Evolutionary conservation across 2,888 invertebrate species (phyloP).

Genomic region (Phania funesta): DNA sequence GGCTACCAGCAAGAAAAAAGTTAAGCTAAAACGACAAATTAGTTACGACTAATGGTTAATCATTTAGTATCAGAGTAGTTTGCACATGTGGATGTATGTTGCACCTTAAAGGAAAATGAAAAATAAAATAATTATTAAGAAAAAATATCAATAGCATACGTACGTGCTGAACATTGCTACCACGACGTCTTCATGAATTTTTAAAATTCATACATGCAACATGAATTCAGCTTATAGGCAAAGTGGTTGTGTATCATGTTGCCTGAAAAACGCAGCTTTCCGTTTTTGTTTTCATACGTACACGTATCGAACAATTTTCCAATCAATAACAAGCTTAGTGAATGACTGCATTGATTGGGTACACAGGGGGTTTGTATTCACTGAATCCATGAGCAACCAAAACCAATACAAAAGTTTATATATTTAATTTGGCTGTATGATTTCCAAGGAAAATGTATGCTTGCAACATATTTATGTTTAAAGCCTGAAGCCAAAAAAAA

Average conservation of each 20-base stretch:
- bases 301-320: slow-evolving; percentile 37
- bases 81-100: slow-evolving; percentile 16
- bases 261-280: slow-evolving; percentile 16
- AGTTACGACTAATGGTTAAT: slow-evolving; percentile 62
- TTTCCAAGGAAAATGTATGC: slow-evolving; percentile 10
- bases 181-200: slow-evolving; percentile 54
- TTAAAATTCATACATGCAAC: slow-evolving; percentile 50
- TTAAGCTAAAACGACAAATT: slow-evolving; percentile 59
- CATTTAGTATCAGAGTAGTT: slow-evolving; percentile 19
- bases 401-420: slow-evolving; percentile 21
- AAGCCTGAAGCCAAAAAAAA: not conserved
- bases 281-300: slow-evolving; percentile 1
- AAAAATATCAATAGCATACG: not conserved
- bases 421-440: slow-evolving; percentile 37
- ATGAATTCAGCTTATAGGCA: slow-evolving; percentile 26
- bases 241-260: slow-evolving; percentile 33
- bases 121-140: not conserved
- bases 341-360: slow-evolving; percentile 40
- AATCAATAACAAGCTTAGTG: slow-evolving; percentile 39
- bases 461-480: slow-evolving; percentile 23
- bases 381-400: not conserved
- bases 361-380: slow-evolving; percentile 17
- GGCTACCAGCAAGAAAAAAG: slow-evolving; percentile 17
- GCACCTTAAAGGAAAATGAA: slow-evolving; percentile 35
- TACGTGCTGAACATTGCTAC: not conserved